phyloP scores from a whole-genome alignment of 2,113 vertebrate species.

The Gambusia affinis region DNA sequence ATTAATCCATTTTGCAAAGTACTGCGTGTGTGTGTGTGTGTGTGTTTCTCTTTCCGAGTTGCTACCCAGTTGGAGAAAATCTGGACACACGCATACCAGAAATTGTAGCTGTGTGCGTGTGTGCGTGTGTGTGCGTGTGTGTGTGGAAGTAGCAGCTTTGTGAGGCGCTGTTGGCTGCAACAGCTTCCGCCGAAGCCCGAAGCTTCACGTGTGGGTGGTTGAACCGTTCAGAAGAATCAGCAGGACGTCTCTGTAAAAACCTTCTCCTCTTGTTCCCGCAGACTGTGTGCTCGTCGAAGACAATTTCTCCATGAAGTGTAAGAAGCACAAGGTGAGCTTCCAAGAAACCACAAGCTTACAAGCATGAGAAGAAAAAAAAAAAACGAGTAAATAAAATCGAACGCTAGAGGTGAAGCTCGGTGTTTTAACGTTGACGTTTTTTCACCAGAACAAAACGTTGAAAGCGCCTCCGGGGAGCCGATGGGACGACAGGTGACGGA shows the following conservation, averaged over 20 bases:
- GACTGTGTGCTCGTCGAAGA: conserved; percentile 81
- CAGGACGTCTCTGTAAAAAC: background rate
- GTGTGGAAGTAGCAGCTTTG: background rate
- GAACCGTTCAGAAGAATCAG: conserved; percentile 14
- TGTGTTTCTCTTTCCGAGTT: too few relatives aligned
- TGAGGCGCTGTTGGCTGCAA: background rate
- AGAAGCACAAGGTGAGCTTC: conserved; percentile 82
- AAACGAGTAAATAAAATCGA: too few relatives aligned
- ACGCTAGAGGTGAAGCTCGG: background rate
- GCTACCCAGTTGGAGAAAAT: too few relatives aligned
- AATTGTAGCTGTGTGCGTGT: too few relatives aligned
- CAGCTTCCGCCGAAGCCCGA: background rate
- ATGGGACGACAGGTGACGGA: conserved; percentile 68
- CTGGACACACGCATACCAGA: too few relatives aligned
- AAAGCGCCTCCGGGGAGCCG: conserved; percentile 63
- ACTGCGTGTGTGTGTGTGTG: too few relatives aligned
- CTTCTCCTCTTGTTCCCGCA: conserved; percentile 51
- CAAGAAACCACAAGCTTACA: background rate
- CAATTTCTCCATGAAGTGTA: conserved; percentile 85
- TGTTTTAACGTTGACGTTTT: background rate
- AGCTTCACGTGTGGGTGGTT: conserved; percentile 10
- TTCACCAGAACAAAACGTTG: conserved; percentile 76
- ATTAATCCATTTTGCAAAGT: too few relatives aligned
- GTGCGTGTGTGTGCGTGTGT: background rate
- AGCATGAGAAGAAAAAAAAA: background rate